phyloP scores from a whole-genome alignment of 2,797 vertebrate genomes.

The Percopsis omiscomaycus region DNA sequence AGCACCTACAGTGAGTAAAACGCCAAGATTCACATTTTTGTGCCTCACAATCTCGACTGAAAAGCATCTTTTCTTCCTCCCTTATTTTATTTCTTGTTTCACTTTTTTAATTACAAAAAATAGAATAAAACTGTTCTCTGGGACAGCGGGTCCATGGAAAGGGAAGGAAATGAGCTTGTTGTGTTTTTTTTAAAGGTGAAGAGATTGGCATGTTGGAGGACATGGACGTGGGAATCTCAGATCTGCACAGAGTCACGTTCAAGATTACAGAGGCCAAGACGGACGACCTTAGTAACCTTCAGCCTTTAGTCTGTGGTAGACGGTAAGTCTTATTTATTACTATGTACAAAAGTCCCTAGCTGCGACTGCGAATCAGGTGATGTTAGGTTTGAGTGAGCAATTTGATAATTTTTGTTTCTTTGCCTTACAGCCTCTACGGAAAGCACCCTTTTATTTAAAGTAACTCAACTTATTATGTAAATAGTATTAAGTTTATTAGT shows the following conservation, averaged over 20 bases:
- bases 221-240: slow-evolving; percentile 94
- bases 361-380: too few species aligned
- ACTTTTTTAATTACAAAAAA: neutral
- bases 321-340: slow-evolving; percentile 78
- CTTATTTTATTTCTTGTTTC: neutral
- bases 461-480: too few species aligned
- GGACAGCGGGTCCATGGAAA: neutral
- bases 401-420: too few species aligned
- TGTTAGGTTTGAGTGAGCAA: too few species aligned
- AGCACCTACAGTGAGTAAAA: slow-evolving; percentile 94
- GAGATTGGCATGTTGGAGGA: slow-evolving; percentile 98
- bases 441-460: too few species aligned
- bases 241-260: slow-evolving; percentile 90
- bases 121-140: neutral
- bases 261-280: slow-evolving; percentile 91
- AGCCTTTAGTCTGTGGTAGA: slow-evolving; percentile 89
- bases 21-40: neutral
- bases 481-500: too few species aligned
- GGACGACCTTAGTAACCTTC: slow-evolving; percentile 80
- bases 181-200: slow-evolving; percentile 81
- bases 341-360: too few species aligned
- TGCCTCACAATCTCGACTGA: neutral
- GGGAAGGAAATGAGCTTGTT: slow-evolving; percentile 6
- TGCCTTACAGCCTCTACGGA: too few species aligned
- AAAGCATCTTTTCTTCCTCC: too few species aligned